These are phyloP conservation scores for Atherinomorus stipes DNA, from an alignment of 2,113 vertebrate species.

Conservation along the genomic window DNA sequence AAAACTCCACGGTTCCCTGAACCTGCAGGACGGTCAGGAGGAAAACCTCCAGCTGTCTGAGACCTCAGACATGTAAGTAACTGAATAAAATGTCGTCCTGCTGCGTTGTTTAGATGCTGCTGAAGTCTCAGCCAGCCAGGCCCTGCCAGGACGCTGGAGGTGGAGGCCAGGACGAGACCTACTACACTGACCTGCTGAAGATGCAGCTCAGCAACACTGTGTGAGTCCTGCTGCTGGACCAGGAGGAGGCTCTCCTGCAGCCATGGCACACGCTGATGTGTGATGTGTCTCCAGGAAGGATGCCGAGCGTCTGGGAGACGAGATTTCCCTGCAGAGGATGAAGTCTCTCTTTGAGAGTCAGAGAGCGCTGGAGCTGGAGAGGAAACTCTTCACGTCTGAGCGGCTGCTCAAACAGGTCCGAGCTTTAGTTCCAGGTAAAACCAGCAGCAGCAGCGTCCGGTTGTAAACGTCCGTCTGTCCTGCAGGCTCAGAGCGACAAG, in stretches of 20 bases:
- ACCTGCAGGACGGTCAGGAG: too few species aligned
- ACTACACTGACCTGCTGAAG: conserved; percentile 91
- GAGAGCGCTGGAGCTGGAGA: conserved; percentile 91
- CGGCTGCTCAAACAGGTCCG: conserved; percentile 86
- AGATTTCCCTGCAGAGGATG: conserved; percentile 93
- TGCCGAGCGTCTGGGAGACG: conserved; percentile 86
- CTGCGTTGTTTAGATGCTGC: conserved; percentile 41
- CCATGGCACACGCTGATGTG: neutral
- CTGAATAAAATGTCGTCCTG: too few species aligned
- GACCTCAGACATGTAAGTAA: too few species aligned
- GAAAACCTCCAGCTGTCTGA: too few species aligned
- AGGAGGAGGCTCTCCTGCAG: too few species aligned
- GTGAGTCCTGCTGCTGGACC: conserved; percentile 79
- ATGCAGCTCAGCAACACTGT: conserved; percentile 90
- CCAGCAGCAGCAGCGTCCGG: neutral
- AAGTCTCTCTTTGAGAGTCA: conserved; percentile 95
- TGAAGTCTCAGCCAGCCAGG: conserved; percentile 66
- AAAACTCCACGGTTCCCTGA: too few species aligned
- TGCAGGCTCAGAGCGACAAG: conserved; percentile 86
- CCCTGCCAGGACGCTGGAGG: conserved; percentile 47
- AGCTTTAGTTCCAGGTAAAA: accelerated
- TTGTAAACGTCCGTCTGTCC: neutral
- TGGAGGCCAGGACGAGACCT: conserved; percentile 84
- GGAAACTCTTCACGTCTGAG: conserved; percentile 91
- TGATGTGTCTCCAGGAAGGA: conserved; percentile 83